Conservation (phyloP, 1,140 invertebrate genomes). For the Chlorops oryzae region DNA sequence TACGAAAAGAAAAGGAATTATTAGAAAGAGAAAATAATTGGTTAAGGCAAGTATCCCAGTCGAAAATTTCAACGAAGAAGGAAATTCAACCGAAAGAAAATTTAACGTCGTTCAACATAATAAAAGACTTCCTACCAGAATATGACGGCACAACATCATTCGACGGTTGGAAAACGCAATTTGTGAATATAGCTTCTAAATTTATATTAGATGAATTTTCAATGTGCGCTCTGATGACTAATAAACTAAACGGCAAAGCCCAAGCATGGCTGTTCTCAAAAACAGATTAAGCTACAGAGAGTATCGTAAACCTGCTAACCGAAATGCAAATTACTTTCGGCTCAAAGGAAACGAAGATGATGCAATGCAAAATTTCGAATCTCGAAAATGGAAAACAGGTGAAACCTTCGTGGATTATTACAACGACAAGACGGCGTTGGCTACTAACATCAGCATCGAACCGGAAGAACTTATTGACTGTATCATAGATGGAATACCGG, state of each 20-base stretch:
- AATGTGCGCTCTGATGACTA: neutral
- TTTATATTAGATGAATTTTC: neutral
- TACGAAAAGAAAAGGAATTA: too few species aligned
- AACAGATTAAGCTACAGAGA: neutral
- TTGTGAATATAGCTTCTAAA: neutral
- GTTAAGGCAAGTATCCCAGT: too few species aligned
- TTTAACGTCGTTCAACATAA: too few species aligned
- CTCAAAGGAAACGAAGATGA: neutral
- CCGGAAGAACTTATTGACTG: slow-evolving; percentile 19
- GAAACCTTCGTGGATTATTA: slow-evolving; percentile 18
- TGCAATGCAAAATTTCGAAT: neutral
- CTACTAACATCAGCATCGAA: slow-evolving; percentile 15
- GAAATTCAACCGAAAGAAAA: too few species aligned
- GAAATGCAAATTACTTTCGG: neutral
- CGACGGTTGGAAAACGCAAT: too few species aligned
- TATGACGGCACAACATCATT: too few species aligned
- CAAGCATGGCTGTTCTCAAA: neutral
- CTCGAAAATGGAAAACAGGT: neutral
- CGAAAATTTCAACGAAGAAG: too few species aligned
- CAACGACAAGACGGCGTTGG: slow-evolving; percentile 22
- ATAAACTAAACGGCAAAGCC: slow-evolving; percentile 1
- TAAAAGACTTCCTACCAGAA: too few species aligned
- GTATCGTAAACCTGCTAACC: neutral
- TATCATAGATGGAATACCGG: slow-evolving; percentile 22
- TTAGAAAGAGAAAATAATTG: too few species aligned